Conservation (phyloP, 2,888 invertebrate species). For the Macaria notata region DNA sequence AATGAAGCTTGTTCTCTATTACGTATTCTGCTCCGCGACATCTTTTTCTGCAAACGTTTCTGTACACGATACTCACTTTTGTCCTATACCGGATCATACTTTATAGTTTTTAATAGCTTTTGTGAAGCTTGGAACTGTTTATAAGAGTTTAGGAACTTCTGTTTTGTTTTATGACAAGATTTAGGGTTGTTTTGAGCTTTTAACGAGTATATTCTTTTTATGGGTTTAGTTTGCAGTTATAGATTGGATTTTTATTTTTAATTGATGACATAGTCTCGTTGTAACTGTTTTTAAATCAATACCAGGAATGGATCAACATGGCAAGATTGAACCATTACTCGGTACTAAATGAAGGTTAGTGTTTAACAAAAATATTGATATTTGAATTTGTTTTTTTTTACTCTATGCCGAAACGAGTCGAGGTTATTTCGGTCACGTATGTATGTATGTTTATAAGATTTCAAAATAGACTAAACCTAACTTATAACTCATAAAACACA, state of each 20-base stretch:
- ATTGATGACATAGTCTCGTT: background rate
- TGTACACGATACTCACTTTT: constrained; percentile 32
- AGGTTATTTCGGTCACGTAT: too few species aligned
- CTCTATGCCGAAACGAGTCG: too few species aligned
- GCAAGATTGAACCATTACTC: too few species aligned
- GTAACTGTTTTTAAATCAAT: background rate
- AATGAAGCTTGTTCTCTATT: background rate
- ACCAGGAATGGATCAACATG: background rate
- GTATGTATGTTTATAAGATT: too few species aligned
- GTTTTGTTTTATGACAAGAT: constrained; percentile 3
- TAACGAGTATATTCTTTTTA: background rate
- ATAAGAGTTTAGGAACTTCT: constrained; percentile 13
- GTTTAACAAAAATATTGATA: too few species aligned
- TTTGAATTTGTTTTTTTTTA: too few species aligned
- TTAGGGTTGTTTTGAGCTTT: background rate
- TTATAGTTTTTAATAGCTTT: constrained; percentile 11
- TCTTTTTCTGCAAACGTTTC: constrained; percentile 23
- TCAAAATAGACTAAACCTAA: too few species aligned
- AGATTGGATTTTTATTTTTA: background rate
- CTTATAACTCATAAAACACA: too few species aligned
- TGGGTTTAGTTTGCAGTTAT: background rate
- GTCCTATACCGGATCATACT: constrained; percentile 9
- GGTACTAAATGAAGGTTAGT: too few species aligned
- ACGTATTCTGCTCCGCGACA: background rate
- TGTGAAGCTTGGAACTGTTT: constrained; percentile 2